Evolutionary conservation across 2,113 vertebrate species (phyloP).

Genomic region (Heterotilapia buettikoferi): DNA sequence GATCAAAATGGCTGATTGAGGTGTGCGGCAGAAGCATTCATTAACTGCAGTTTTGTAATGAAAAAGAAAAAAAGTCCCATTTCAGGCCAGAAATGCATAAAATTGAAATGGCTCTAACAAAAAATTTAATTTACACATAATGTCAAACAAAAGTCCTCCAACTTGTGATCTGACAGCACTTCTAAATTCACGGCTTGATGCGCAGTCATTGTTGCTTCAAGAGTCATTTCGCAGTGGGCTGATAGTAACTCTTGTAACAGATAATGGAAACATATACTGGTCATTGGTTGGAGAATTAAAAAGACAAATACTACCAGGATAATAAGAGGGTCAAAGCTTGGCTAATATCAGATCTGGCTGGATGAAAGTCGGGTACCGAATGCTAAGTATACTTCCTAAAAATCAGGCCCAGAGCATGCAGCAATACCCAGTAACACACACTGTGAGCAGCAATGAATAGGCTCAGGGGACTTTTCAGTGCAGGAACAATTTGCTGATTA

Average conservation of each 20-base stretch:
- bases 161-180: not conserved
- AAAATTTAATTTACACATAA: not conserved
- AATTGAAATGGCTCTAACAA: not conserved
- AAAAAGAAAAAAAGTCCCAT: not conserved
- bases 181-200: not conserved
- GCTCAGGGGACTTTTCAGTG: not conserved
- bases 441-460: not conserved
- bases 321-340: conserved; percentile 20
- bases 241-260: conserved; percentile 2
- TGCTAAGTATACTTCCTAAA: not conserved
- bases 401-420: not conserved
- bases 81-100: not conserved
- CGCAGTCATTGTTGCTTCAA: not conserved
- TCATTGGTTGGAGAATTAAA: conserved; percentile 28
- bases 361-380: not conserved
- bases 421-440: not conserved
- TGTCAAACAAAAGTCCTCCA: not conserved
- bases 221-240: not conserved
- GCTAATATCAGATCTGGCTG: not conserved
- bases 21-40: conserved; percentile 15
- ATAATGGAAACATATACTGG: conserved; percentile 14
- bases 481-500: not conserved
- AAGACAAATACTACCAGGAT: not conserved
- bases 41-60: not conserved
- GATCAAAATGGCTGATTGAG: conserved; percentile 45